Base-by-base conservation (phyloP, 2,888 invertebrate species). In the Himalopsyche kuldschensis region DNA sequence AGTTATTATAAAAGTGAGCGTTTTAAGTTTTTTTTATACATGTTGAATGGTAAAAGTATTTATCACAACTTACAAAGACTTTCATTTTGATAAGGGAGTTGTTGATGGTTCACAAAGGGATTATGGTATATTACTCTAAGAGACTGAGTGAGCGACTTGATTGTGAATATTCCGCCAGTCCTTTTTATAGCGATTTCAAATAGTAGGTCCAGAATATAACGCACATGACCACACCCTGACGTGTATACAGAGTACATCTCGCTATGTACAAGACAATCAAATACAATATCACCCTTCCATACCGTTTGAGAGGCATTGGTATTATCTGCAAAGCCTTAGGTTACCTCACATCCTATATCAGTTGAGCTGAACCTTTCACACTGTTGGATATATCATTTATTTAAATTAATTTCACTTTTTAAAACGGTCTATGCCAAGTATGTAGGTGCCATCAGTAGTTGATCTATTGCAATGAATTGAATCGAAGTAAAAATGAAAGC, bases 201-300 rank as follows among this genome's bases (percentile, higher is more conserved):
- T 81, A 47, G 81, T 32, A 63, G 55, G 75, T 80, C 79, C 31
- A 78, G 63, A 78, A 78, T 46, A 82, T 69, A 41, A 83, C 48
- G 77, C 78, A 81, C 63, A 81, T 48, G 85, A 85, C 85, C 85
- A 85, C 85, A 83, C 85, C 85, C 85, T 83, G 55, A 30, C 5
- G 41, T 47, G 24, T 77, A 35, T 63, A 75, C 24, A 6, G 6
- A 20, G 55, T 55, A 55, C 55, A 55, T 55, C 55, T 55, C 20
- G 20, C 5, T 55, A 55, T 6, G 24, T 55, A 55, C 20, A 20
- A 55, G 55, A 55, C 55, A 55, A 55, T 55, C 55, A 55, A 55
- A 55, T 55, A 55, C 55, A 55, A 20, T 55, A 55, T 82, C 78
- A 82, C 82, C 82, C 82, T 82, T 82, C 82, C 79, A 82, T 69